Base-by-base conservation (phyloP, 2,113 vertebrate species). In the Donacobius atricapilla region DNA sequence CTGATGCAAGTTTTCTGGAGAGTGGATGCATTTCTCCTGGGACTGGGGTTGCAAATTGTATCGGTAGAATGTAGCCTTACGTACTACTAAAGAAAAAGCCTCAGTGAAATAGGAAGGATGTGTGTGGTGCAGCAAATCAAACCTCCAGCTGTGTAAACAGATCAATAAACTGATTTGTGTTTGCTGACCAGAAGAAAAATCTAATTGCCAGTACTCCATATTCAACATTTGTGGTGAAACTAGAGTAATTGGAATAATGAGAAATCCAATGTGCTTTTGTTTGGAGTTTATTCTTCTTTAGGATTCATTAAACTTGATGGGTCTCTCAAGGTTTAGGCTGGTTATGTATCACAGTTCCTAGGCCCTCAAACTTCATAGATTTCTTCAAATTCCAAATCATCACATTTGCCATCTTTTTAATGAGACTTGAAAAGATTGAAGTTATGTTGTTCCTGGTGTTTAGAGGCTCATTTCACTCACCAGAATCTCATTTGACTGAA, bases 141-240 rank as follows among this genome's bases (percentile, higher is more conserved):
- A 61, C 64, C 78, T 88, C 73, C 14, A 6, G 40, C 91, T 95
- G 82, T 68, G 70, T 83, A 96, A 95, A 96, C 93, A 98, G 96
- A 95, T 97, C 96, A 61, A 97, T 97, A 94, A 75, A 72, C 70
- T 85, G 87, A 94, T 97, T 78, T 84, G 94, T 96, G 85, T 94
- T 90, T 94, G 92, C 81, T 96, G 91, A 96, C 92, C 94, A 72
- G 68, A 95, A 94, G 90, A 92, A 95, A 80, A 94, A 93, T 56
- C 86, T 97, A 94, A 95, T 97, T 93, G 88, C 35, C 47, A 10
- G 31, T 89, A n/a, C 83, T 96, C 88, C 76, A 39, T 83, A 53
- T 51, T 90, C 64, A 68, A 47, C 23, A 1, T 79, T 94, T 93
- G 54, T 79, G 71, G 57, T 17, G 53, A 75, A 83, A 84, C 45